A percentile compares a stretch with the other conserved stretches of the same genome.
Conservation (phyloP, 2,888 invertebrate species). For the Dorcus parallelipipedus region DNA sequence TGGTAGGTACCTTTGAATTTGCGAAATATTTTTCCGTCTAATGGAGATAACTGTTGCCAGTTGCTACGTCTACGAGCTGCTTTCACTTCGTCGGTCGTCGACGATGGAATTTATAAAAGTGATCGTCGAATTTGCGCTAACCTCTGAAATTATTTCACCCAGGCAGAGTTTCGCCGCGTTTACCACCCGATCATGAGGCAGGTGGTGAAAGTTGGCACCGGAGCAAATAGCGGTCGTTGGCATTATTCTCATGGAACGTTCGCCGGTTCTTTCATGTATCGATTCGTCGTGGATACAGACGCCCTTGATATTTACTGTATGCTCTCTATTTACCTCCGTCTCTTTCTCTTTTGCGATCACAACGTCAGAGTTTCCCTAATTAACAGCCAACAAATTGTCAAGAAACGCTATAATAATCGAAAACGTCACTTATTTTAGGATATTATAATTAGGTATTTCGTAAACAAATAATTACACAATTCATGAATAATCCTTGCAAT, state of each 20-base stretch:
- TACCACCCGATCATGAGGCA: conserved; percentile 12
- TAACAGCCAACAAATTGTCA: too few species aligned
- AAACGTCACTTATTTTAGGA: too few species aligned
- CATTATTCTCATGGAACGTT: conserved; percentile 1
- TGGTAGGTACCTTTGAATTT: too few species aligned
- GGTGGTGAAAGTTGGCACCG: conserved; percentile 13
- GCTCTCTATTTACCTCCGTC: too few species aligned
- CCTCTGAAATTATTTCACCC: neutral
- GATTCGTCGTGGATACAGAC: conserved; percentile 6
- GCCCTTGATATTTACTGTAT: conserved; percentile 15
- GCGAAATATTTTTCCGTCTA: too few species aligned
- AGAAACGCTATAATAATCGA: too few species aligned
- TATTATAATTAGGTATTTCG: too few species aligned
- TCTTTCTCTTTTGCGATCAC: too few species aligned
- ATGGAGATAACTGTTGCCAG: neutral
- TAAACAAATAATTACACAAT: too few species aligned
- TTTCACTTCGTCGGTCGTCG: conserved; percentile 1
- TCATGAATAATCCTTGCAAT: too few species aligned
- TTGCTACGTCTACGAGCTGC: neutral
- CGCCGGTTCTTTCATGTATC: neutral
- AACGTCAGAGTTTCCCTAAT: too few species aligned
- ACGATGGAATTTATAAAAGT: neutral
- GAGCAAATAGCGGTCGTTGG: neutral
- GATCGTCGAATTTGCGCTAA: conserved; percentile 1
- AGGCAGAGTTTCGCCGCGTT: neutral